A percentile compares a stretch with the other conserved stretches of the same genome.
These are phyloP conservation scores for Cactoblastis cactorum DNA, from an alignment of 2,888 invertebrate species.

Conservation along the genomic window DNA sequence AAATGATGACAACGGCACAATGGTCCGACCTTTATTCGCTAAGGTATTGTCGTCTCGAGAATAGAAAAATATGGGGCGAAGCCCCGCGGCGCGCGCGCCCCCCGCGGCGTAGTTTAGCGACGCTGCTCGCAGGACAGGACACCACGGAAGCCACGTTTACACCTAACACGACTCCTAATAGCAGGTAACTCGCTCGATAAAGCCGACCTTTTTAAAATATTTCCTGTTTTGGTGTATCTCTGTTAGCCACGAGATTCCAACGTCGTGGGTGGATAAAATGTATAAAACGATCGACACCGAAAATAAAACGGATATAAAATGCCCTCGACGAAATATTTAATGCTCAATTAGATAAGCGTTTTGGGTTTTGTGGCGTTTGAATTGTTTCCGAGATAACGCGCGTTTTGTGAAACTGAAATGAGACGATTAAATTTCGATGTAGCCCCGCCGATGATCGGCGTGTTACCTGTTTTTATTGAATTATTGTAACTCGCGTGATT, in stretches of 20 bases:
- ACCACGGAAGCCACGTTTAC: constrained; percentile 75
- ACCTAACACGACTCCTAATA: constrained; percentile 74
- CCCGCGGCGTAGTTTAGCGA: constrained; percentile 67
- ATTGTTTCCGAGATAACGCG: constrained; percentile 66
- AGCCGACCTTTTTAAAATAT: constrained; percentile 72
- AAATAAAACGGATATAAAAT: constrained; percentile 76
- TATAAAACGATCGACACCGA: constrained; percentile 67
- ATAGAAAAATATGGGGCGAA: constrained; percentile 73
- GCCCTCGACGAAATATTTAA: constrained; percentile 76
- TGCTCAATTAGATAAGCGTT: constrained; percentile 78
- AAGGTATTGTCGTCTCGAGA: constrained; percentile 64
- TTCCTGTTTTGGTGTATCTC: constrained; percentile 73
- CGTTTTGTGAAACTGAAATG: constrained; percentile 60
- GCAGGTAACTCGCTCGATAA: constrained; percentile 76
- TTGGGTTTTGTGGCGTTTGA: constrained; percentile 72
- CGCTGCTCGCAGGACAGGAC: constrained; percentile 37
- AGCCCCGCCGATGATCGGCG: constrained; percentile 29
- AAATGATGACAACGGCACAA: constrained; percentile 75
- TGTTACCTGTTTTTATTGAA: constrained; percentile 44
- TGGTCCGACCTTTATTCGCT: constrained; percentile 57
- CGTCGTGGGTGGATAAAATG: constrained; percentile 76
- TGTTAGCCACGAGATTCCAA: constrained; percentile 63
- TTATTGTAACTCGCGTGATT: constrained; percentile 31
- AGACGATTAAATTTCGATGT: constrained; percentile 41
- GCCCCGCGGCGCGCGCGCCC: constrained; percentile 60